Percentiles rank a stretch among this genome's conserved stretches.
These are phyloP conservation scores for Notodonta dromedarius DNA, from an alignment of 2,888 invertebrate genomes.

Conservation along the genomic window DNA sequence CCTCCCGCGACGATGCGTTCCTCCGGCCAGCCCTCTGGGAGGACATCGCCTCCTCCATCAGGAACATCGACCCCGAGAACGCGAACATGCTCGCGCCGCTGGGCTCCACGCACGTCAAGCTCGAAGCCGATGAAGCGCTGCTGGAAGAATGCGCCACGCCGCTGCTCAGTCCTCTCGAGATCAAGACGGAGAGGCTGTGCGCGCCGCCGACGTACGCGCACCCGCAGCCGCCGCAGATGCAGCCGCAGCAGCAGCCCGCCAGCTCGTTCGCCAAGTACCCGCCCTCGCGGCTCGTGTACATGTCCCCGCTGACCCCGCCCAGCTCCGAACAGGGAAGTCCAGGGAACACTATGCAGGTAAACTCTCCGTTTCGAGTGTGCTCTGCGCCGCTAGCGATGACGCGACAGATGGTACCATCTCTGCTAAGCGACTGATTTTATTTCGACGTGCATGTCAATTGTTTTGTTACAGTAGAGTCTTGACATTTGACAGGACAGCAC, in stretches of 20 bases:
- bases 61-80: slow-evolving; percentile 95
- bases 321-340: slow-evolving; percentile 95
- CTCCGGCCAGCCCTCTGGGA: slow-evolving; percentile 95
- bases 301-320: slow-evolving; percentile 93
- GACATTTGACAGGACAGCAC: slow-evolving; percentile 27
- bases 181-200: slow-evolving; percentile 90
- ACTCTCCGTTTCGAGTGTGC: slow-evolving; percentile 29
- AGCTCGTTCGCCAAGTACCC: slow-evolving; percentile 75
- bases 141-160: slow-evolving; percentile 87
- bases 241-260: slow-evolving; percentile 65
- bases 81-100: slow-evolving; percentile 92
- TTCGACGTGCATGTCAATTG: slow-evolving; percentile 19
- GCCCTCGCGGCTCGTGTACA: slow-evolving; percentile 86
- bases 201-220: slow-evolving; percentile 81
- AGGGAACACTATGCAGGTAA: slow-evolving; percentile 87
- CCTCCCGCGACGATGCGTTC: slow-evolving; percentile 92
- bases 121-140: slow-evolving; percentile 87
- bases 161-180: slow-evolving; percentile 90
- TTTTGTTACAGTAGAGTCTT: slow-evolving; percentile 43
- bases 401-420: slow-evolving; percentile 70
- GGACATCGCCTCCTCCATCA: slow-evolving; percentile 95
- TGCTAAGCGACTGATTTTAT: slow-evolving; percentile 62
- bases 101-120: slow-evolving; percentile 88
- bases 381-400: slow-evolving; percentile 59
- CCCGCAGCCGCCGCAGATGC: slow-evolving; percentile 62